phyloP scores from a whole-genome alignment of 1,140 invertebrate genomes.

The Heliothis virescens region DNA sequence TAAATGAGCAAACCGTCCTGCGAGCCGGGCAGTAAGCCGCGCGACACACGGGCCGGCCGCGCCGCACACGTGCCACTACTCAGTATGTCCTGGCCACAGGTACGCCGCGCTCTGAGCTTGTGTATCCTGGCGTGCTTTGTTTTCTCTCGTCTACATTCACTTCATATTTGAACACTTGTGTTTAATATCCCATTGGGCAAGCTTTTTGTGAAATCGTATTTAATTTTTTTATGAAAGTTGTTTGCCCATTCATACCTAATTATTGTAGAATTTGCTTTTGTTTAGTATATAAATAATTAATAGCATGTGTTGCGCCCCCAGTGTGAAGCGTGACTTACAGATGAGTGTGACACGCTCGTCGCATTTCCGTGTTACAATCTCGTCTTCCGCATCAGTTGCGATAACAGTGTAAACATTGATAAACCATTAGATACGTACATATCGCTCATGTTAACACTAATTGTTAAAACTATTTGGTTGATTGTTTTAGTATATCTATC shows the following conservation, averaged over 20 bases:
- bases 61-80: background rate
- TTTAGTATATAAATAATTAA: no score
- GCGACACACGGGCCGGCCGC: background rate
- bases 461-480: no score
- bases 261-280: no score
- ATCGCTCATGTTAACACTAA: no score
- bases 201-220: no score
- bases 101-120: slow-evolving; percentile 19
- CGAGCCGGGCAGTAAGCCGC: background rate
- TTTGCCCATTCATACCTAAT: no score
- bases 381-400: background rate
- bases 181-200: background rate
- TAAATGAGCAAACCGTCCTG: no score
- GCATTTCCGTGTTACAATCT: no score
- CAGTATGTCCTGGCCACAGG: background rate
- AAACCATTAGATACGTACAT: no score
- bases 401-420: background rate
- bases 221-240: no score
- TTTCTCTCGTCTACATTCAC: background rate
- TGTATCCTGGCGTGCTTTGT: slow-evolving; percentile 14
- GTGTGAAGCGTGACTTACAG: background rate
- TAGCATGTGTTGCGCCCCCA: no score
- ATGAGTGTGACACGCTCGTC: background rate
- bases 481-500: no score
- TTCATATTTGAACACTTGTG: background rate